phyloP scores from a whole-genome alignment of 2,888 invertebrate genomes.

The Allolobophora icterica region DNA sequence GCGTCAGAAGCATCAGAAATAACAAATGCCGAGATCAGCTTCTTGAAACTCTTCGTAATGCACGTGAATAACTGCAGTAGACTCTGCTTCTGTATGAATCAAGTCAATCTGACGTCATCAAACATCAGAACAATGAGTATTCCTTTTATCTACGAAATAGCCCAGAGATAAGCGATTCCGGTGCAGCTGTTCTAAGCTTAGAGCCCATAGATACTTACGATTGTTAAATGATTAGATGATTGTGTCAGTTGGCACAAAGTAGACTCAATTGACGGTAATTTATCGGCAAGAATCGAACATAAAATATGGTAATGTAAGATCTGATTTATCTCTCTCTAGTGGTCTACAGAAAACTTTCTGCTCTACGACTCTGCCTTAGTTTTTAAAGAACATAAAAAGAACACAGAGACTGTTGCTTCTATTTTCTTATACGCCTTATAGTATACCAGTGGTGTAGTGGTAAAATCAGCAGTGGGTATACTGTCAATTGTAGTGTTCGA shows the following conservation, averaged over 20 bases:
- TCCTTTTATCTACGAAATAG: background rate
- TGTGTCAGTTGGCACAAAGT: background rate
- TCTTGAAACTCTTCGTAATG: background rate
- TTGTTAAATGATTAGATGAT: background rate
- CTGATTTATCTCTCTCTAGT: background rate
- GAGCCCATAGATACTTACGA: background rate
- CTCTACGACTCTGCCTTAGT: too few species aligned
- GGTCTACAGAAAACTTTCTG: too few species aligned
- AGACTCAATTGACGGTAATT: background rate
- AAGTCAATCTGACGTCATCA: background rate
- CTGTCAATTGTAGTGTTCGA: too few species aligned
- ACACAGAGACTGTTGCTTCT: too few species aligned
- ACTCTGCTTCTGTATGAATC: background rate
- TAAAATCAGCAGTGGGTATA: too few species aligned
- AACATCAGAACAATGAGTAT: background rate
- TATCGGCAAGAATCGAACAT: background rate
- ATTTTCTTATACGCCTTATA: too few species aligned
- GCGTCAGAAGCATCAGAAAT: background rate
- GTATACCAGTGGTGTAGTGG: too few species aligned
- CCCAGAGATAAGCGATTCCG: background rate
- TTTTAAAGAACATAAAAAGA: too few species aligned
- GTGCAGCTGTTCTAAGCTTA: background rate
- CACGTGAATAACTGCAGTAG: background rate
- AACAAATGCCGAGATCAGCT: background rate
- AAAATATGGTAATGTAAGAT: background rate